Base-by-base conservation (phyloP, 2,113 vertebrate genomes). In the Tylochromis polylepis region DNA sequence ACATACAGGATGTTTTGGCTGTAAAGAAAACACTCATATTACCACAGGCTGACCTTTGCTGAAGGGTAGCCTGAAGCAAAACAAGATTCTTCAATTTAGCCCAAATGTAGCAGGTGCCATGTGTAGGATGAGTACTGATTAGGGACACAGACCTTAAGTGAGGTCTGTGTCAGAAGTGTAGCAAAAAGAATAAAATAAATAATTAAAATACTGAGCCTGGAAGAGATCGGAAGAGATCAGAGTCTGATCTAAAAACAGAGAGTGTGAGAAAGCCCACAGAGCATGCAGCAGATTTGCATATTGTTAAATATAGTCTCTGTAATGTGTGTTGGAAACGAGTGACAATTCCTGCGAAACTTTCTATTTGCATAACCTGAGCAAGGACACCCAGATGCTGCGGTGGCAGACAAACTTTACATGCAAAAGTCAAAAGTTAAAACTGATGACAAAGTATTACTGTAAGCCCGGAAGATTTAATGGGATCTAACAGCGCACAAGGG, bases 101-200 rank as follows among this genome's bases (percentile, higher is more conserved):
- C 7, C 1, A 8, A 27, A 70, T 82, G 16, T 82, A 49, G 85
- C 46, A 75, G 49, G 20, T 83, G 60, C 60, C 57, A 79, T 84
- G 49, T 70, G 53, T 79, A 81, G 36, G 75, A 86, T 91, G 91
- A 84, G 53, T 88, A 92, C 91, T 56, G 92, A 92, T 90, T 72
- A 56, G 29, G 77, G 56, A 84, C 60, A 24, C 27, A 56, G 59
- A 81, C 90, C 51, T 82, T 89, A 72, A 86, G 18, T 34, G 88
- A 59, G 41, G 24, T 85, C 27, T 53, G 22, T 41, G 20, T 85
- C 78, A 29, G 59, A 90, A 77, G 53, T 41, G 27, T 20, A 2
- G 57, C n/a, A 53, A 51, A 18, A 14, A n/a, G 31, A 83, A 86
- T 57, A 84, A 49, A 56, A 16, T 11, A 20, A 51, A 85, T 87